Evolutionary conservation across 2,113 vertebrate species (phyloP).

Genomic region (Brienomyrus brachyistius): DNA sequence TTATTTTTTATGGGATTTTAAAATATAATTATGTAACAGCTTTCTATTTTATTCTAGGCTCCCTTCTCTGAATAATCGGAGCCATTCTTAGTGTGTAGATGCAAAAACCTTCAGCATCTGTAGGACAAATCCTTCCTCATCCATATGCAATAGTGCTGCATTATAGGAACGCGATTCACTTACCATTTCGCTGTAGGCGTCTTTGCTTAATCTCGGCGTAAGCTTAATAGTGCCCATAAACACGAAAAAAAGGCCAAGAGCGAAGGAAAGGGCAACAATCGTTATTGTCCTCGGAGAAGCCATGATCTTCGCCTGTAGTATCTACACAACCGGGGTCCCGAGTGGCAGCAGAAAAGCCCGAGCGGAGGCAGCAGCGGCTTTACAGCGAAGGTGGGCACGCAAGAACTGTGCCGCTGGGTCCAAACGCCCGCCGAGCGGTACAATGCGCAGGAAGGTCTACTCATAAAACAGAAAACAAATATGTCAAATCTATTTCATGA

Average conservation of each 20-base stretch:
- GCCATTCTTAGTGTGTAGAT: not conserved
- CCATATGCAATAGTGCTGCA: not conserved
- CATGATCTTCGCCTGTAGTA: slow-evolving; percentile 54
- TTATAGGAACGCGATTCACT: slow-evolving; percentile 44
- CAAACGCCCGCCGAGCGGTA: slow-evolving; percentile 35
- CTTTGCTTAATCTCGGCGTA: slow-evolving; percentile 90
- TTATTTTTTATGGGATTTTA: not conserved
- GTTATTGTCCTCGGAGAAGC: slow-evolving; percentile 87
- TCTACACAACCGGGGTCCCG: slow-evolving; percentile 15
- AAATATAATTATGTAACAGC: not conserved
- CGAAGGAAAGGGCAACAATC: slow-evolving; percentile 85
- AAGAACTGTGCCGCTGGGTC: slow-evolving; percentile 51
- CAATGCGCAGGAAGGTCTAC: not conserved
- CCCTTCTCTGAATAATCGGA: not conserved
- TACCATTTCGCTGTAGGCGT: slow-evolving; percentile 96
- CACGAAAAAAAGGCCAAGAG: slow-evolving; percentile 89
- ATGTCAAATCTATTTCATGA: not conserved
- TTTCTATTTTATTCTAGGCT: not conserved
- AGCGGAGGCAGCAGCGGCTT: slow-evolving; percentile 31
- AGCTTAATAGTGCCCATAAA: slow-evolving; percentile 98
- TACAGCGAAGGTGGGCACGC: slow-evolving; percentile 22
- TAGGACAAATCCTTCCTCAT: not conserved
- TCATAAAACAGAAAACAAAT: not conserved
- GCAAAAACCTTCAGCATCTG: not conserved
- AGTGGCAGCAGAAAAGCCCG: slow-evolving; percentile 2